Evolutionary conservation across 1,140 invertebrate species (phyloP).

Genomic region (Lethrus apterus): DNA sequence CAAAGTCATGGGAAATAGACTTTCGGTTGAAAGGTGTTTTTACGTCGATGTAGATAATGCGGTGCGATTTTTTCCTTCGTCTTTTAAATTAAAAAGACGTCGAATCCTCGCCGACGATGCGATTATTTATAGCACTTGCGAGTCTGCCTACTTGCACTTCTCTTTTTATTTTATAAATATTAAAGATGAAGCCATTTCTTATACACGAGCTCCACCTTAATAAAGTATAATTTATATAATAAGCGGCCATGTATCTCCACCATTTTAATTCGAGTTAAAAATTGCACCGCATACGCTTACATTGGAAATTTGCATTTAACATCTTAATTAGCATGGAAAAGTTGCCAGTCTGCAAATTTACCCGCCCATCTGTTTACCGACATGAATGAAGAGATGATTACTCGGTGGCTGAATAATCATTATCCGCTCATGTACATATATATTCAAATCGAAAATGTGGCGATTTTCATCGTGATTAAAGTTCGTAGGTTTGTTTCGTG

Average conservation of each 20-base stretch:
- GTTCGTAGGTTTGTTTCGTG: slow-evolving; percentile 12
- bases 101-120: no score
- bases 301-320: slow-evolving; percentile 21
- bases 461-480: slow-evolving; percentile 1
- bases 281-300: slow-evolving; percentile 9
- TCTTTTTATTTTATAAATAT: no score
- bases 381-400: slow-evolving; percentile 11
- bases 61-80: no score
- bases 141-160: no score
- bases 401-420: slow-evolving; percentile 8
- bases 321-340: slow-evolving; percentile 20
- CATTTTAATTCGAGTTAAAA: slow-evolving; percentile 14
- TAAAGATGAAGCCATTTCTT: slow-evolving; percentile 9
- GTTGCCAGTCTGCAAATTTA: slow-evolving; percentile 10
- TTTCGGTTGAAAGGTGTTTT: no score
- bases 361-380: slow-evolving; percentile 18
- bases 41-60: no score
- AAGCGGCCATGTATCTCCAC: slow-evolving; percentile 14
- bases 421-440: slow-evolving; percentile 7
- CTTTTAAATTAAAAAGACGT: no score
- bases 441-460: slow-evolving; percentile 1
- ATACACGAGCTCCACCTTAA: slow-evolving; percentile 5
- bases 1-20: no score
- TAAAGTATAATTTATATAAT: slow-evolving; percentile 15
- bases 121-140: no score